phyloP scores from a whole-genome alignment of 2,113 vertebrate genomes.

The Circaetus gallicus region DNA sequence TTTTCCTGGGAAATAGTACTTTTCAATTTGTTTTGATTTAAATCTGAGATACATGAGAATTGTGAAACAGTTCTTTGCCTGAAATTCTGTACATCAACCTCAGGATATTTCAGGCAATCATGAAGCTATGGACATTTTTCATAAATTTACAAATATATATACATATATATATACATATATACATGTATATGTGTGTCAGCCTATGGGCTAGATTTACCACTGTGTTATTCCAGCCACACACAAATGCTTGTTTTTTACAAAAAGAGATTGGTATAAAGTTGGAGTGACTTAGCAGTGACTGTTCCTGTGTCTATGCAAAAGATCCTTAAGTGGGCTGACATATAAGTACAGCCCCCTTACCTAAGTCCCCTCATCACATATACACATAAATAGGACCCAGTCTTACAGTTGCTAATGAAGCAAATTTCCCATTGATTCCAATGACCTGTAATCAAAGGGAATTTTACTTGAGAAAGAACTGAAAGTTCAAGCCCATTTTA shows the following conservation, averaged over 20 bases:
- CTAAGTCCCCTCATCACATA: not conserved
- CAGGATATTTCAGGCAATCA: conserved; percentile 38
- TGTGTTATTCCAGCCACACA: not conserved
- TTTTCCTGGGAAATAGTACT: not conserved
- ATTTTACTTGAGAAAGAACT: not conserved
- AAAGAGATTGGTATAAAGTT: not conserved
- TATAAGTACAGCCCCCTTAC: not conserved
- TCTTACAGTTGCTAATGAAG: not conserved
- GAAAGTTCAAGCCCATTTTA: not conserved
- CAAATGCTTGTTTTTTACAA: not conserved
- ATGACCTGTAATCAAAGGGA: not conserved
- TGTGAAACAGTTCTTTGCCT: conserved; percentile 21
- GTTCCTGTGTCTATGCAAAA: not conserved
- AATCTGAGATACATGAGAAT: not conserved
- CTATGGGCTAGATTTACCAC: not conserved
- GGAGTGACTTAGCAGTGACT: not conserved
- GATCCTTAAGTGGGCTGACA: not conserved
- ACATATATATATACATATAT: conserved; percentile 46
- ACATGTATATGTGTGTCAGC: not conserved
- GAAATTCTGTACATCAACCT: conserved; percentile 39
- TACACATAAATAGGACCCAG: not conserved
- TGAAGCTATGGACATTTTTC: conserved; percentile 23
- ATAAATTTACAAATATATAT: conserved; percentile 62
- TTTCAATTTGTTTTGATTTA: not conserved
- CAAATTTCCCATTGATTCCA: not conserved